Conservation (phyloP, 1,140 invertebrate genomes). For the Trachymyrmex septentrionalis region DNA sequence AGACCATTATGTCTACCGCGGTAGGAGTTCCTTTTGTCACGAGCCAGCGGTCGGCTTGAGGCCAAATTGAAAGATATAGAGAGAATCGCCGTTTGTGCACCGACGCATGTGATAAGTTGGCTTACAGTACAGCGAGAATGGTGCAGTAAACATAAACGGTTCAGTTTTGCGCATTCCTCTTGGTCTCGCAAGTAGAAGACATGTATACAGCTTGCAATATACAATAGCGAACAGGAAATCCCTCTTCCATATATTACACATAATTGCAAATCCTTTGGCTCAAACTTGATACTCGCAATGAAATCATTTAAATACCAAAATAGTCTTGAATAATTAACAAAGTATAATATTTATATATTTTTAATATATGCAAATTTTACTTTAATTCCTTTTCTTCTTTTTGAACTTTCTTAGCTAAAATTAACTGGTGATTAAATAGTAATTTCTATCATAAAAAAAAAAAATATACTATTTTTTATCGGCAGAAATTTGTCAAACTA, state of each 20-base stretch:
- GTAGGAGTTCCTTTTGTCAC: conserved; percentile 31
- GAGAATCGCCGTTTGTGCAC: not conserved
- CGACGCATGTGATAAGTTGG: conserved; percentile 10
- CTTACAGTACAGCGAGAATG: not conserved
- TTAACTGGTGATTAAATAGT: not conserved
- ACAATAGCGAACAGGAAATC: not conserved
- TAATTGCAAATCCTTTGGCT: not conserved
- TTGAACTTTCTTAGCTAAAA: not conserved
- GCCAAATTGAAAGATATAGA: conserved; percentile 28
- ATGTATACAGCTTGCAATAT: not conserved
- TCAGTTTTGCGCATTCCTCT: not conserved
- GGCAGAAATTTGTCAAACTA: no score
- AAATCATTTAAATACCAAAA: not conserved
- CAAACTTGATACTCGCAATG: not conserved
- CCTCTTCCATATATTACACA: not conserved
- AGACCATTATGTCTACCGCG: conserved; percentile 3
- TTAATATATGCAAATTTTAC: not conserved
- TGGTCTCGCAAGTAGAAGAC: not conserved
- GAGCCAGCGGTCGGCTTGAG: not conserved
- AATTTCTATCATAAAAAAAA: not conserved
- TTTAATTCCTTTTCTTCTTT: not conserved
- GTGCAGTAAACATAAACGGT: not conserved
- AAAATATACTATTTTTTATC: no score
- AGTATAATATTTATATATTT: not conserved
- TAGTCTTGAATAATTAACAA: not conserved